A percentile compares a stretch with the other conserved stretches of the same genome.
These are phyloP conservation scores for Lomographa bimaculata DNA, from an alignment of 2,888 invertebrate species.

Conservation along the genomic window DNA sequence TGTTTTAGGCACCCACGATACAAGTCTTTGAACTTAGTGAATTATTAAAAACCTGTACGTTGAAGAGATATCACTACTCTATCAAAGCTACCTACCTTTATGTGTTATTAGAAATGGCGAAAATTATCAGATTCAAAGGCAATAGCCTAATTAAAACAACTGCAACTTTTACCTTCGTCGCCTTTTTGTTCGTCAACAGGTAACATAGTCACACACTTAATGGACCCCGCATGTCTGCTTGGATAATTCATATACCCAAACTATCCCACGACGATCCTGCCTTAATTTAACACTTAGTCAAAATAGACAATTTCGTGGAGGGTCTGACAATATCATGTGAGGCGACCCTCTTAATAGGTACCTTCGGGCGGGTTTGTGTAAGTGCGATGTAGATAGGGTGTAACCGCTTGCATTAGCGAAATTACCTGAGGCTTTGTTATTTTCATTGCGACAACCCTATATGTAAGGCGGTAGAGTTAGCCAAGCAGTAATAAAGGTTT, in stretches of 20 bases:
- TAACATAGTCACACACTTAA: constrained; percentile 16
- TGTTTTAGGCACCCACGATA: too few relatives aligned
- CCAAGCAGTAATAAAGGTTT: constrained; percentile 7
- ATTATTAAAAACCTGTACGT: too few relatives aligned
- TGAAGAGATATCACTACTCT: too few relatives aligned
- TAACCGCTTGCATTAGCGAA: constrained; percentile 82
- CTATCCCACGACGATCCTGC: constrained; percentile 41
- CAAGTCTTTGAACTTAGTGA: too few relatives aligned
- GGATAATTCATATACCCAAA: constrained; percentile 41
- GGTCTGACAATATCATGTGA: constrained; percentile 63
- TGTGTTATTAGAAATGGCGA: too few relatives aligned
- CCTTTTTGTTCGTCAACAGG: constrained; percentile 17
- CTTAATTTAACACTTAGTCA: constrained; percentile 69
- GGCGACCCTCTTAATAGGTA: constrained; percentile 76
- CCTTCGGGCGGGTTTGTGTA: constrained; percentile 64
- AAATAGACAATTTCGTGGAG: constrained; percentile 64
- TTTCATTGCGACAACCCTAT: constrained; percentile 75
- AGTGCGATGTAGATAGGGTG: constrained; percentile 77
- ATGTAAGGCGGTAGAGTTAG: constrained; percentile 3
- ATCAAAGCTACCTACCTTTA: too few relatives aligned
- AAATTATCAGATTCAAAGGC: too few relatives aligned
- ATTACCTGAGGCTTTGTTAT: constrained; percentile 81
- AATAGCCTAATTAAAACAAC: too few relatives aligned
- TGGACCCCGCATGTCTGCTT: constrained; percentile 28
- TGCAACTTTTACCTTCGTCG: too few relatives aligned